These are phyloP conservation scores for Drosophila watanabei DNA, from an alignment of 1,140 invertebrate species.

Conservation along the genomic window DNA sequence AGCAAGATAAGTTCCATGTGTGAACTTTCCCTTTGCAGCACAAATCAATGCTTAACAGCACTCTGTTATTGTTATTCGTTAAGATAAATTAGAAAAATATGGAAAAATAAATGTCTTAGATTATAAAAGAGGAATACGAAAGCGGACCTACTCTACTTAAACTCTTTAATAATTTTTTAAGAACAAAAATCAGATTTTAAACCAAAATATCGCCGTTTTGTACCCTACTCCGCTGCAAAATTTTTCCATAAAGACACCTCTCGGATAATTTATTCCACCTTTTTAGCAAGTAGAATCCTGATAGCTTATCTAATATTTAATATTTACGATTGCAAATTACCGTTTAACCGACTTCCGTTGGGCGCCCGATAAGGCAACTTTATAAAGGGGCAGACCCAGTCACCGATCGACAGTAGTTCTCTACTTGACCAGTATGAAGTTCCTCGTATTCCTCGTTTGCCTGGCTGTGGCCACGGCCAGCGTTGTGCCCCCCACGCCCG, in stretches of 20 bases:
- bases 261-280: neutral
- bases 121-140: too few species aligned
- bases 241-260: neutral
- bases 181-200: too few species aligned
- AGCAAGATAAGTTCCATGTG: too few species aligned
- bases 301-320: conserved; percentile 13
- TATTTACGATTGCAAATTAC: conserved; percentile 19
- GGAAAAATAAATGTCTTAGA: too few species aligned
- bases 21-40: too few species aligned
- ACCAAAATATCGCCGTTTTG: too few species aligned
- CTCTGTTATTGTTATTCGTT: too few species aligned
- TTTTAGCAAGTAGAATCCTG: neutral
- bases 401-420: neutral
- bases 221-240: neutral
- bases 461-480: conserved; percentile 29
- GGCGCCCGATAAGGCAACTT: neutral
- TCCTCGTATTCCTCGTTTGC: conserved; percentile 23
- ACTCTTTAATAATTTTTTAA: too few species aligned
- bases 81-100: too few species aligned
- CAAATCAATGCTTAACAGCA: too few species aligned
- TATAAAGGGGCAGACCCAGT: conserved; percentile 5
- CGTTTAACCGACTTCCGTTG: conserved; percentile 9
- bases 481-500: conserved; percentile 6
- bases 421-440: conserved; percentile 24
- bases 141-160: too few species aligned